Evolutionary conservation across 2,113 vertebrate species (phyloP), one percentile per base, ranked within the genome.

Genomic region (Xiphophorus hellerii): DNA sequence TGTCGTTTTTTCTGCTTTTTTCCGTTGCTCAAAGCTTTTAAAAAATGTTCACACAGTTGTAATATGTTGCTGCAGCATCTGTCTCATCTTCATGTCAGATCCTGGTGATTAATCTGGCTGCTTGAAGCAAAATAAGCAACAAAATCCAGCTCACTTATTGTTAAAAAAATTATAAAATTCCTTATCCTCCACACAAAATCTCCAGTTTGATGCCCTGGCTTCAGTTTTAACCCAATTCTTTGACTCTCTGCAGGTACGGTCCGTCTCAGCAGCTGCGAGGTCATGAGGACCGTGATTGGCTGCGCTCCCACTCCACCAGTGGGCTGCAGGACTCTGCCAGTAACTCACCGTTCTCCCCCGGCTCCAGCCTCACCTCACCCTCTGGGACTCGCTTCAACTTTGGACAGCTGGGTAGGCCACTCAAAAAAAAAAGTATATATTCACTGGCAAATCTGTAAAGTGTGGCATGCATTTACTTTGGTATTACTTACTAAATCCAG

Each of bases 311-410:
- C 84, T 99, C 98, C 39, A 96, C 96, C 8, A 96, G 97, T 11
- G 97, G 97, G 11, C 94, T 99, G 60, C 97, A 98, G 94, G 98
- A 99, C 51, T 96, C 96, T 0, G 93, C 93, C 77, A 93, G 93
- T 82, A 98, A 95, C 89, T 98, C 97, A 1, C 98, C 97, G 0
- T 99, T 99, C 87, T 98, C 97, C 9, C 97, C 98, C 1, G 95
- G 97, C 61, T 98, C 97, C 89, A 98, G 97, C 71, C 86, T 99
- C 62, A 99, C 97, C 31, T 99, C 98, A 3, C 98, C 98, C 25
- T 97, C 97, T 0, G 97, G 97, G 69, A 98, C 96, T 0, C 95
- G 97, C 83, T 99, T 99, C 92, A 98, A 97, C 94, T 99, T 99
- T 42, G 96, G 94, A 0, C 97, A 98, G 91, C 96, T 98, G 1